Percentiles rank a stretch among this genome's conserved stretches.
Evolutionary conservation across 2,888 invertebrate genomes (phyloP).

Genomic region (Lepidonotus clava): DNA sequence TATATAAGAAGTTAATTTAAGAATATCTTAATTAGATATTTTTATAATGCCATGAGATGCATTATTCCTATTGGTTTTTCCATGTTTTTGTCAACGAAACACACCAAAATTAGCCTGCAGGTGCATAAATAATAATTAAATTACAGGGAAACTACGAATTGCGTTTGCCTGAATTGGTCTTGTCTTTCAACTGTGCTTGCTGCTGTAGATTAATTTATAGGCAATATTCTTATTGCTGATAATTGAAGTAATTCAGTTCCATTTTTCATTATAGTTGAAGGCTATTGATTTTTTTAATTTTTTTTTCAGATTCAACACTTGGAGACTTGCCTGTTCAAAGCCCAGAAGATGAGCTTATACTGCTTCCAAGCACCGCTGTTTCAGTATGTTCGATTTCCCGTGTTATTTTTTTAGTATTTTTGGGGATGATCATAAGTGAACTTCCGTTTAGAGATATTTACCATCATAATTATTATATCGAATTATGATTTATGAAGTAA

Average conservation of each 20-base stretch:
- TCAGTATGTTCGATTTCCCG: neutral
- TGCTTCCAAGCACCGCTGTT: neutral
- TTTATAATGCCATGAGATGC: too few relatives aligned
- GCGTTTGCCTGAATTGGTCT: neutral
- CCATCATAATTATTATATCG: neutral
- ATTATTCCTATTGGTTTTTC: too few relatives aligned
- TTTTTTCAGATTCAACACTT: neutral
- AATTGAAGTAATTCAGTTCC: too few relatives aligned
- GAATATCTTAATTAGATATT: too few relatives aligned
- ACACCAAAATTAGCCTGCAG: too few relatives aligned
- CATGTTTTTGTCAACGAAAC: too few relatives aligned
- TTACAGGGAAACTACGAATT: too few relatives aligned
- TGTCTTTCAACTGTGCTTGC: neutral
- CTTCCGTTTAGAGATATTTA: neutral
- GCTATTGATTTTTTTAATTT: neutral
- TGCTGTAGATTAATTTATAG: neutral
- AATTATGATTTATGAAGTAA: neutral
- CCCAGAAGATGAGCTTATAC: neutral
- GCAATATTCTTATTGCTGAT: neutral
- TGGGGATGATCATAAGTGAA: too few relatives aligned
- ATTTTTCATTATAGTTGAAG: neutral
- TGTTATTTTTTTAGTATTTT: neutral
- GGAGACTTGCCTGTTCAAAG: neutral
- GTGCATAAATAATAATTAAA: too few relatives aligned
- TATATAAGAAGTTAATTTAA: too few relatives aligned